phyloP scores from a whole-genome alignment of 2,888 invertebrate species.

The Ophion slaviceki region DNA sequence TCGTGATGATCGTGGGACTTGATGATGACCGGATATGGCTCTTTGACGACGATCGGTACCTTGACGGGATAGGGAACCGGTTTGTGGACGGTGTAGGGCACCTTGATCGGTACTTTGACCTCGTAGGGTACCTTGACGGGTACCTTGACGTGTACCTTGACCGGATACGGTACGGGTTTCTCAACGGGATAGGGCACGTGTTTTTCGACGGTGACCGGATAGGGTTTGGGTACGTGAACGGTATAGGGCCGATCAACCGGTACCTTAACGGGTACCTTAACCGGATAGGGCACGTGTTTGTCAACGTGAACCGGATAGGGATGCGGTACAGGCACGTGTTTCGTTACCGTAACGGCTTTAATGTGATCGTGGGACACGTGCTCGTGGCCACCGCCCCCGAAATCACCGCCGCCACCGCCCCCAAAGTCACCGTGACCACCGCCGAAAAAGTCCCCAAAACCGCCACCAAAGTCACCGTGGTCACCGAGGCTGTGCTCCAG shows the following conservation, averaged over 20 bases:
- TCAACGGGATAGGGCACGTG: slow-evolving; percentile 75
- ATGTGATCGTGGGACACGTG: slow-evolving; percentile 74
- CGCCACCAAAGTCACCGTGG: slow-evolving; percentile 65
- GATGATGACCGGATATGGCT: slow-evolving; percentile 74
- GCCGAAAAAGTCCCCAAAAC: slow-evolving; percentile 64
- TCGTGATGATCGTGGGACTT: slow-evolving; percentile 65
- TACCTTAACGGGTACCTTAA: slow-evolving; percentile 78
- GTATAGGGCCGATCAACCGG: slow-evolving; percentile 78
- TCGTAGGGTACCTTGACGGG: slow-evolving; percentile 75
- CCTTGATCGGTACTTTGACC: slow-evolving; percentile 75
- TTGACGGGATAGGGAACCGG: slow-evolving; percentile 76
- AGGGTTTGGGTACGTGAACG: slow-evolving; percentile 73
- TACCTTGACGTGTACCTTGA: slow-evolving; percentile 78
- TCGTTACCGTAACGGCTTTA: slow-evolving; percentile 79
- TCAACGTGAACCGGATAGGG: slow-evolving; percentile 80
- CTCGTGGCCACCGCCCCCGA: slow-evolving; percentile 68
- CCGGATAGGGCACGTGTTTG: slow-evolving; percentile 78
- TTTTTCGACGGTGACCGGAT: slow-evolving; percentile 78
- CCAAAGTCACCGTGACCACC: slow-evolving; percentile 71
- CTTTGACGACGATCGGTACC: slow-evolving; percentile 70
- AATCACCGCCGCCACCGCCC: slow-evolving; percentile 57
- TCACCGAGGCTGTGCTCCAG: no score
- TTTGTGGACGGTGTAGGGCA: slow-evolving; percentile 73
- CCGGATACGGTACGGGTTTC: slow-evolving; percentile 73
- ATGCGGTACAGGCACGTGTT: slow-evolving; percentile 79